Evolutionary conservation across 1,140 invertebrate species (phyloP).

Genomic region (Ceratosolen fusciceps): DNA sequence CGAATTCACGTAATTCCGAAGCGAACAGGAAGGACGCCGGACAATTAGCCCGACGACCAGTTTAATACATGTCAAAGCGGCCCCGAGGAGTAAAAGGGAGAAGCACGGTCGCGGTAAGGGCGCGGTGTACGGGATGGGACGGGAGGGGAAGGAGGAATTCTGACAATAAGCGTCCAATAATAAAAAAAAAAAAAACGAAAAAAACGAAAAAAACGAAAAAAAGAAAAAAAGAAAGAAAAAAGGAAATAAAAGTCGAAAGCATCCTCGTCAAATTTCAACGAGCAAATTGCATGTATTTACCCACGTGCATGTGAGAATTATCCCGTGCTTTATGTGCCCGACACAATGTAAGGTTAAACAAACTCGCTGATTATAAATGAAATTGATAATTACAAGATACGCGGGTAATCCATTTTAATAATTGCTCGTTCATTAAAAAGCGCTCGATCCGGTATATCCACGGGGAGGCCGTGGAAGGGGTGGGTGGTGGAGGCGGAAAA

Average conservation of each 20-base stretch:
- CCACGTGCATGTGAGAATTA: not conserved
- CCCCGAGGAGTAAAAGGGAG: not conserved
- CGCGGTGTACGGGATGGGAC: too few relatives aligned
- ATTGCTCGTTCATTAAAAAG: not conserved
- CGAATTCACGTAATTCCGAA: not conserved
- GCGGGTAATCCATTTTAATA: not conserved
- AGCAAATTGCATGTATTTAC: not conserved
- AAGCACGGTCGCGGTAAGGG: too few relatives aligned
- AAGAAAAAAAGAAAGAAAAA: too few relatives aligned
- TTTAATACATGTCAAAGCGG: not conserved
- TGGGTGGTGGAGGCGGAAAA: too few relatives aligned
- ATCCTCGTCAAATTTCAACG: not conserved
- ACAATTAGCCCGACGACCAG: not conserved
- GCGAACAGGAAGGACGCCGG: not conserved
- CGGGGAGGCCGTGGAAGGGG: too few relatives aligned
- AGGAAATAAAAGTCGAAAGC: not conserved
- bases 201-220: too few relatives aligned
- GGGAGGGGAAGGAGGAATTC: too few relatives aligned
- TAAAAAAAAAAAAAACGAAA: too few relatives aligned
- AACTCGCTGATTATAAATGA: constrained; percentile 2
- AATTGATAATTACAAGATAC: not conserved
- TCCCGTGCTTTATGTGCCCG: not conserved
- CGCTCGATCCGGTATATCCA: too few relatives aligned
- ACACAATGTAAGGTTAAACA: not conserved
- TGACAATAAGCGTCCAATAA: too few relatives aligned